Conservation (phyloP, 2,113 vertebrate species). For the Corythornis cristatus region DNA sequence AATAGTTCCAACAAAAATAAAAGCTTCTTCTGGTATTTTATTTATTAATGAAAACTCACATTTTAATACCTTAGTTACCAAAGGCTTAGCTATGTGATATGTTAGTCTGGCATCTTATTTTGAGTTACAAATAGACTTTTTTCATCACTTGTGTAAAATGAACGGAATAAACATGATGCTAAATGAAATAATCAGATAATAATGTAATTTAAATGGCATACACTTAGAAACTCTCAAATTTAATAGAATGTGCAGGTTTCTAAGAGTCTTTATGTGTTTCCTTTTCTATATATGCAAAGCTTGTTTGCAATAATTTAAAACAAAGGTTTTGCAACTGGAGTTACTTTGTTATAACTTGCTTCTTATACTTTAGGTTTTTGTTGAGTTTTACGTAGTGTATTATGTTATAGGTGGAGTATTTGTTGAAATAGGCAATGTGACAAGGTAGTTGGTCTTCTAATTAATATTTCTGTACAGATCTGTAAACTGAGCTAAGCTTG, state of each 20-base stretch:
- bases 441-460: slow-evolving; percentile 65
- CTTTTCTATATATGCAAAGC: neutral
- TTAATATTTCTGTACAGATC: slow-evolving; percentile 55
- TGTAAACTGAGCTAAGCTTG: slow-evolving; percentile 59
- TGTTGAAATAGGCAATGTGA: slow-evolving; percentile 37
- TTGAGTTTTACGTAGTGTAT: neutral
- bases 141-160: neutral
- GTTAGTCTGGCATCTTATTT: neutral
- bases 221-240: neutral
- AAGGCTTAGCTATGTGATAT: neutral
- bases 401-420: slow-evolving; percentile 27
- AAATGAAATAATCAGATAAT: neutral
- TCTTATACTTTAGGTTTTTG: neutral
- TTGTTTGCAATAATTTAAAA: neutral
- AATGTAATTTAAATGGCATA: neutral
- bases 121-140: neutral
- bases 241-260: neutral
- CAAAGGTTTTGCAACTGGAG: neutral
- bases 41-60: neutral
- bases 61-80: neutral
- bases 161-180: neutral
- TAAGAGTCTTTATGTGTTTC: neutral
- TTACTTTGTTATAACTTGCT: neutral
- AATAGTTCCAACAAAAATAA: neutral
- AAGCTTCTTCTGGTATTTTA: neutral